Evolutionary conservation across 2,797 vertebrate species (phyloP), one percentile per base, ranked within the genome.

Genomic region (Spatula clypeata): DNA sequence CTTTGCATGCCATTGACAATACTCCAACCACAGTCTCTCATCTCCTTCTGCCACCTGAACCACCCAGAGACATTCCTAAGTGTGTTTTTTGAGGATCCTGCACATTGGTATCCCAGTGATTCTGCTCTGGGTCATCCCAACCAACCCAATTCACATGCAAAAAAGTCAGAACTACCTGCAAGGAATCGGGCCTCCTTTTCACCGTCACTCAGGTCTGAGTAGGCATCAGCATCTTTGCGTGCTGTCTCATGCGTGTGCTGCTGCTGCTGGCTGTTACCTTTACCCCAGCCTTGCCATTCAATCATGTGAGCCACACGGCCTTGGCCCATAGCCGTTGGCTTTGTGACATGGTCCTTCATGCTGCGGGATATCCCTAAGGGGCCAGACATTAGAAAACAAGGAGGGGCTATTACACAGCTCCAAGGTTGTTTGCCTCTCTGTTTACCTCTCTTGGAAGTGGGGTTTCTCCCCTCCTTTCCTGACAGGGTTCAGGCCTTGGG

Each of bases 301-400:
- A 99, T 99, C 99, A 99, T 99, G 98, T 99, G 99, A 21, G 99
- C 99, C 49, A 99, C 99, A 0, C 99, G 99, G 45, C 99, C 99
- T 94, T 99, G 99, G 6, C 99, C 99, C 99, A 99, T 99, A 72
- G 98, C 99, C 2, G 99, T 99, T 54, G 99, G 99, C 97, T 99
- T 99, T 27, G 99, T 99, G 93, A 99, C 99, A 14, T 99, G 98
- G 97, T 99, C 99, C 98, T 99, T 99, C 99, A 99, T 99, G 90
- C 99, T 98, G 92, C 99, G 98, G 5, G 98, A 98, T 94, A 99
- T 99, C 93, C 99, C 99, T 99, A 96, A 95, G 95, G 97, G 82
- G 86, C 92, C 84, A 95, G 95, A 98, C 93, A 95, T 97, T 69
- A 54, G 82, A 75, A 97, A 96, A 81, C 94, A 77, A 94, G 82